These are phyloP conservation scores for Lonchura striata DNA, from an alignment of 2,113 vertebrate species.

Conservation along the genomic window DNA sequence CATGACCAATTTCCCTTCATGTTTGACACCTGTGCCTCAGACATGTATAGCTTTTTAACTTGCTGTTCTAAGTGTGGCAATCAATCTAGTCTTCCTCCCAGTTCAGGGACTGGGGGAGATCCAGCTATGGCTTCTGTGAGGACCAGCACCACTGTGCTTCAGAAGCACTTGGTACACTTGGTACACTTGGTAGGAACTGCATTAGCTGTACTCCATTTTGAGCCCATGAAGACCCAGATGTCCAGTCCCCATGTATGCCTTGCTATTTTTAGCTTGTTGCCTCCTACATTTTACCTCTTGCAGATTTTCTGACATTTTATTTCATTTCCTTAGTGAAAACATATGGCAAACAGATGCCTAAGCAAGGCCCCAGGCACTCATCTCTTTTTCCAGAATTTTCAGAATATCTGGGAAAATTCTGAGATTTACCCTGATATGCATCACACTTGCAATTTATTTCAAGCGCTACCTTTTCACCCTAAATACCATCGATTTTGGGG, in stretches of 20 bases:
- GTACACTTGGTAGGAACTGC: background rate
- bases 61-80: background rate
- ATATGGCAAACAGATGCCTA: slow-evolving; percentile 57
- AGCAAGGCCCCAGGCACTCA: slow-evolving; percentile 5
- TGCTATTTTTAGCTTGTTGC: slow-evolving; percentile 15
- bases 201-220: background rate
- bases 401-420: slow-evolving; percentile 32
- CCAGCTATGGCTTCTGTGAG: background rate
- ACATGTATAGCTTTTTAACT: accelerated
- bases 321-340: slow-evolving; percentile 35
- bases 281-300: slow-evolving; percentile 37
- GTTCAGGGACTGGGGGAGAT: background rate
- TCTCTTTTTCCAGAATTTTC: slow-evolving; percentile 23
- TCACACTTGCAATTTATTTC: background rate
- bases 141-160: background rate
- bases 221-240: background rate
- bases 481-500: background rate
- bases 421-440: background rate
- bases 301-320: slow-evolving; percentile 54
- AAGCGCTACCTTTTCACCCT: background rate
- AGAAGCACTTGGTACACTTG: background rate
- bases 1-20: background rate
- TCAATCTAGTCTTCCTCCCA: background rate
- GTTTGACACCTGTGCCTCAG: background rate
- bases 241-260: background rate